These are phyloP conservation scores for Vanessa atalanta DNA, from an alignment of 1,140 invertebrate species.

Conservation along the genomic window DNA sequence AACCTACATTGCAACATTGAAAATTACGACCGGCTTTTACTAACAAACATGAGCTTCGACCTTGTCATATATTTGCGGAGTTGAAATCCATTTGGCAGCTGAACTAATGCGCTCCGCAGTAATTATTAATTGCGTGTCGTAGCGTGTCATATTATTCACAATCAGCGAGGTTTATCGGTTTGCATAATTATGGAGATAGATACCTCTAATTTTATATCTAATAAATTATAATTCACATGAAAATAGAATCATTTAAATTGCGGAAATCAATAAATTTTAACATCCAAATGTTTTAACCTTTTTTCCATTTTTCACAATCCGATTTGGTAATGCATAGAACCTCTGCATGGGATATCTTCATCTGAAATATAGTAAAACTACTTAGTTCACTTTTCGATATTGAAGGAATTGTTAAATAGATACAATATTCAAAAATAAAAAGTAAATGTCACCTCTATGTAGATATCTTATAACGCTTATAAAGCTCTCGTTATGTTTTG, in stretches of 20 bases:
- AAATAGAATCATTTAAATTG: neutral
- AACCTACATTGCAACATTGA: constrained; percentile 44
- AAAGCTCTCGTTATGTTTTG: too few species aligned
- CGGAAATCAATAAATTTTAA: neutral
- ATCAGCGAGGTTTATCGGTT: constrained; percentile 18
- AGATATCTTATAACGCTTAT: too few species aligned
- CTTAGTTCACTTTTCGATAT: too few species aligned
- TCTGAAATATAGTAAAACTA: too few species aligned
- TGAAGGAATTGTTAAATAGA: too few species aligned
- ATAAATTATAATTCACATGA: neutral
- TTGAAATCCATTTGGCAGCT: constrained; percentile 48
- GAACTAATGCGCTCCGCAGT: constrained; percentile 34
- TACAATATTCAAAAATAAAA: too few species aligned
- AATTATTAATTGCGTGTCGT: constrained; percentile 37
- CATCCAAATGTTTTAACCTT: too few species aligned
- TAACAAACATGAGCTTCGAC: constrained; percentile 29
- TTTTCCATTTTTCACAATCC: too few species aligned
- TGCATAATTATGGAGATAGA: constrained; percentile 7
- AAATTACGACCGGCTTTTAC: constrained; percentile 44
- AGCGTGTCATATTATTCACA: constrained; percentile 32
- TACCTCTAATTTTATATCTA: too few species aligned
- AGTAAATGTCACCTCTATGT: too few species aligned
- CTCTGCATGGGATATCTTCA: too few species aligned
- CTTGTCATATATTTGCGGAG: constrained; percentile 47
- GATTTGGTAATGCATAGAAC: too few species aligned